phyloP scores from a whole-genome alignment of 2,113 vertebrate species.

The Tiliqua scincoides region DNA sequence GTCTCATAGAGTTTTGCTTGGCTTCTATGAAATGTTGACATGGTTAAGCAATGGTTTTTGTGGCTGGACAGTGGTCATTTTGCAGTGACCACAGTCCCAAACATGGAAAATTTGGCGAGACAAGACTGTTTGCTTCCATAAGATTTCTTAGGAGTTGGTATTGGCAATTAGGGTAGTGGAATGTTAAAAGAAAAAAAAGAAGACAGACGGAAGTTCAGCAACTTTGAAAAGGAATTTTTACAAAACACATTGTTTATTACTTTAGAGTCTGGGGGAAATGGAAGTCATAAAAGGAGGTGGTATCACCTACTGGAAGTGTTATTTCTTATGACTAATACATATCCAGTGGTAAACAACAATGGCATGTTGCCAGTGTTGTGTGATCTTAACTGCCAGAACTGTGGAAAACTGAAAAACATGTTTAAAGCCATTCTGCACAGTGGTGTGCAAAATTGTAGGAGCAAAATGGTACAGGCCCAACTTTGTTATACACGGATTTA shows the following conservation, averaged over 20 bases:
- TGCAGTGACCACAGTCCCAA: constrained; percentile 7
- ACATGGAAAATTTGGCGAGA: neutral
- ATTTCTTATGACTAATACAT: neutral
- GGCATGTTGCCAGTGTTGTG: neutral
- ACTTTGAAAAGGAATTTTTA: constrained; percentile 1
- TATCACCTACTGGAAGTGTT: neutral
- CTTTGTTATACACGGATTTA: too few species aligned
- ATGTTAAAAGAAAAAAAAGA: constrained; percentile 5
- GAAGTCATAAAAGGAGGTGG: neutral
- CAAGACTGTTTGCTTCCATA: neutral
- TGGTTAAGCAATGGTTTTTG: neutral
- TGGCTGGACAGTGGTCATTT: neutral
- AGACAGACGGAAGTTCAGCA: constrained; percentile 4
- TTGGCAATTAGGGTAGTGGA: neutral
- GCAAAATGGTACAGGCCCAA: neutral
- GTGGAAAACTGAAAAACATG: too few species aligned
- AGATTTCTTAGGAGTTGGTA: neutral
- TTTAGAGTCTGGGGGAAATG: neutral
- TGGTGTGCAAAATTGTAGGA: neutral
- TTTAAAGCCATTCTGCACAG: neutral
- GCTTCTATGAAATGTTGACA: constrained; percentile 6
- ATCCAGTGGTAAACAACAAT: neutral
- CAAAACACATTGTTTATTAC: neutral
- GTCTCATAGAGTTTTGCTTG: rapidly evolving
- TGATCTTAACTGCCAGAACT: too few species aligned